phyloP scores from a whole-genome alignment of 35 echinoderm and acorn worm species.

The Antedon bifida region DNA sequence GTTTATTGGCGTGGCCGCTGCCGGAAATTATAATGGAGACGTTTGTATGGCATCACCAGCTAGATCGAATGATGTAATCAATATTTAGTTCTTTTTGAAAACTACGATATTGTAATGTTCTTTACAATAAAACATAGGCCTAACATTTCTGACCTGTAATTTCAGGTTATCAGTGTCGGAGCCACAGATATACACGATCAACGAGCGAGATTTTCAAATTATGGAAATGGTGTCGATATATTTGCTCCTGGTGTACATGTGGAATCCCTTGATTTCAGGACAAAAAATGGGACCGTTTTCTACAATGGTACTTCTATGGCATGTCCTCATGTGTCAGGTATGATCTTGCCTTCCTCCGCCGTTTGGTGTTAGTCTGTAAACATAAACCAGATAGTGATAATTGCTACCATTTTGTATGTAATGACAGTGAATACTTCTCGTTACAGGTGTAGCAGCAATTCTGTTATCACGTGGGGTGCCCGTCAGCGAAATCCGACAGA shows the following conservation, averaged over 20 bases:
- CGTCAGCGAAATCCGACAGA: not conserved
- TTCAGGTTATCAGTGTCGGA: constrained; percentile 24
- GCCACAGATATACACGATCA: not conserved
- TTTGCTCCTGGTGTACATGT: constrained; percentile 19
- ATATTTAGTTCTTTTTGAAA: too few relatives aligned
- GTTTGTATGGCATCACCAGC: too few relatives aligned
- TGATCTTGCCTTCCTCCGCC: not conserved
- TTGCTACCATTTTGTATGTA: too few relatives aligned
- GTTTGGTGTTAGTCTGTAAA: too few relatives aligned
- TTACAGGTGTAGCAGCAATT: not conserved
- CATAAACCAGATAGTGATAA: too few relatives aligned
- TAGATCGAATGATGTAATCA: too few relatives aligned
- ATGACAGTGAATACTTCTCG: too few relatives aligned
- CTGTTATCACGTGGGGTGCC: not conserved
- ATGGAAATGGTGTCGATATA: constrained; percentile 19
- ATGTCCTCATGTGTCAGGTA: not conserved
- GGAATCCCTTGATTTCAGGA: not conserved
- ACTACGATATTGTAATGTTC: too few relatives aligned
- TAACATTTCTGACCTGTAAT: not conserved
- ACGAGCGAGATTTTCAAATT: constrained; percentile 10
- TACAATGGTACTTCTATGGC: not conserved
- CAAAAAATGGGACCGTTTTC: not conserved
- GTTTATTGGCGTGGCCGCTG: too few relatives aligned
- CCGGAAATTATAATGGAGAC: too few relatives aligned
- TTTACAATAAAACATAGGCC: too few relatives aligned